A percentile compares a stretch with the other conserved stretches of the same genome.
Conservation (phyloP, 2,113 vertebrate genomes). For the Entomyzon cyanotis region DNA sequence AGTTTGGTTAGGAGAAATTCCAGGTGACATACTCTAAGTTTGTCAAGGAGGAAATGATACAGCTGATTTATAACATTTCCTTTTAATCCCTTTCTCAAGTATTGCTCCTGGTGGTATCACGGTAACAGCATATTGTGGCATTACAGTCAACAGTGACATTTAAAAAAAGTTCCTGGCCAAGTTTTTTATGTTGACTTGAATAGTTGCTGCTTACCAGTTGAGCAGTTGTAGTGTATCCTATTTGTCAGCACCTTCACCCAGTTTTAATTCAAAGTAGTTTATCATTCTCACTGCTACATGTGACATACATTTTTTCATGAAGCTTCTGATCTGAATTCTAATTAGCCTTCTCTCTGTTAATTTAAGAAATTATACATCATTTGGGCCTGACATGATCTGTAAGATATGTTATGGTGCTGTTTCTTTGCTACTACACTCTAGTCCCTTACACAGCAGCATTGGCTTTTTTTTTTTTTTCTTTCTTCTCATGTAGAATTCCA, state of each 20-base stretch:
- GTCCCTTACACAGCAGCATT: background rate
- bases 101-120: background rate
- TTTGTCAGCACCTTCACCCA: background rate
- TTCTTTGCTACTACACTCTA: background rate
- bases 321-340: background rate
- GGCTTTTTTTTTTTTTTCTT: background rate
- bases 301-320: background rate
- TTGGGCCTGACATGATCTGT: background rate
- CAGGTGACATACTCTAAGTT: background rate
- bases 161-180: background rate
- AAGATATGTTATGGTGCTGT: background rate
- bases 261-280: background rate
- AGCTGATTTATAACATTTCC: background rate
- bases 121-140: background rate
- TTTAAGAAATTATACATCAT: background rate
- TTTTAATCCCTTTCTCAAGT: background rate
- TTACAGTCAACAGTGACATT: background rate
- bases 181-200: background rate
- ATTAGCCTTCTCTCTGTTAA: background rate
- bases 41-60: background rate
- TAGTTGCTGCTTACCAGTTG: background rate
- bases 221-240: background rate
- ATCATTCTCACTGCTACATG: background rate
- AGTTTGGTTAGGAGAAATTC: background rate
- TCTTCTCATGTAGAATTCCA: conserved; percentile 85